These are phyloP conservation scores for Machimus rusticus DNA, from an alignment of 2,888 invertebrate species.

Conservation along the genomic window DNA sequence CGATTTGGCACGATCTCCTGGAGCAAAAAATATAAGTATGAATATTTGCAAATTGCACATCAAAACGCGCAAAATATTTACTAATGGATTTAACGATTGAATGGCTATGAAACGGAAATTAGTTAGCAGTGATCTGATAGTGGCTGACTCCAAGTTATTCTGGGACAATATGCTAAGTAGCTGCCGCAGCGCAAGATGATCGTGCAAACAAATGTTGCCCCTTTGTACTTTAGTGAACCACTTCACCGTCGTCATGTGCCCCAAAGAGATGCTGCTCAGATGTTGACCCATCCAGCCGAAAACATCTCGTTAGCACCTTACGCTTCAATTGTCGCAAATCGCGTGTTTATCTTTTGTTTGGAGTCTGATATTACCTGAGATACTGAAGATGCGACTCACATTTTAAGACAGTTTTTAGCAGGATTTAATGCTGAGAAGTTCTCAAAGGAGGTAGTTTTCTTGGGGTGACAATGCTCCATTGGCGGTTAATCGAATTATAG, in stretches of 20 bases:
- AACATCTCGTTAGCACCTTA: conserved; percentile 21
- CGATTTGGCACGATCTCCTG: neutral
- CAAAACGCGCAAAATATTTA: neutral
- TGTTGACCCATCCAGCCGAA: conserved; percentile 16
- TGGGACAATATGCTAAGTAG: neutral
- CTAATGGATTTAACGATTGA: neutral
- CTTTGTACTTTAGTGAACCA: neutral
- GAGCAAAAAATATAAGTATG: neutral
- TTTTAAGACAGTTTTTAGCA: neutral
- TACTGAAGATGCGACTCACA: neutral
- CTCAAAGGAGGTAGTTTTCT: neutral
- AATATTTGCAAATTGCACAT: neutral
- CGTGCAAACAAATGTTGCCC: neutral
- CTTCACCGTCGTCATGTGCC: neutral
- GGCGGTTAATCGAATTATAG: neutral
- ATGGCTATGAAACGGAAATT: neutral
- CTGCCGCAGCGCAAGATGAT: neutral
- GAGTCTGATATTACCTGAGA: neutral
- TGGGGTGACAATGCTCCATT: neutral
- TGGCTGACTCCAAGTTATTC: neutral
- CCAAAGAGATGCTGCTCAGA: neutral
- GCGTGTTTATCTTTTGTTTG: conserved; percentile 20
- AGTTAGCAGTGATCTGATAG: neutral
- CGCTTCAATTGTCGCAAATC: neutral
- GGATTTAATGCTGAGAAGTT: neutral